Evolutionary conservation across 37 sponge, comb jelly and placozoan genomes (phyloP), one percentile per base, ranked within the genome.

Genomic region (Spongilla lacustris): DNA sequence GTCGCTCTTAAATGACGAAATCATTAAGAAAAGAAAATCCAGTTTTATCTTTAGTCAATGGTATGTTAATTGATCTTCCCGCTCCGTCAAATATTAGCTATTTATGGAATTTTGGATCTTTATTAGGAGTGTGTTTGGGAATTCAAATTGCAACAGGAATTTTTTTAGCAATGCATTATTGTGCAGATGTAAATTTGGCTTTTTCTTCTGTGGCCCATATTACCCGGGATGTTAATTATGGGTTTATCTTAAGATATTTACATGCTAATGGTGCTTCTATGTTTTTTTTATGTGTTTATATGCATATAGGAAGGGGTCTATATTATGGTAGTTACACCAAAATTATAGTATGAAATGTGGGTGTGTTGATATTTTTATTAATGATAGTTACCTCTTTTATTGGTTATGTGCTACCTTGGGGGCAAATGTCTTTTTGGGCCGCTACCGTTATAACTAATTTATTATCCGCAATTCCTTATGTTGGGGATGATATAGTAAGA

Each of bases 381-480:
- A 94, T 90, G 91, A 88, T 94, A 77, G 49, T 69, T 67, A 94
- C 94, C 28, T 81, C 94, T 49, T 94, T 94, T 87, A 81, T 94
- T 32, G 91, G 94, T 29, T 94, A 94, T 94, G 94, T 94, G 58
- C 58, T 17, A 17, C 19, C 58, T 17, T 10, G 58, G 50, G 91
- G 91, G 23, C 94, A 94, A 94, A 94, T 90, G 88, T 94, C 94
- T 36, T 94, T 94, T 90, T 94, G 94, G 66, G 94, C 88, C 27
- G 94, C 88, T 0, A 88, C 89, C 24, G 94, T 94, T 49, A 94
- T 94, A 66, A 94, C 94, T 38, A 88, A 90, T 83, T 82, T 94
- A 48, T 87, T 94, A 58, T 94, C 94, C 68, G 94, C 89, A 28
- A 81, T 94, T 66, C 94, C 94, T 66, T 94, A 94, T 91, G 58